Percentiles rank a stretch among this genome's conserved stretches.
phyloP scores from a whole-genome alignment of 1,140 invertebrate species.

The Sipha flava region DNA sequence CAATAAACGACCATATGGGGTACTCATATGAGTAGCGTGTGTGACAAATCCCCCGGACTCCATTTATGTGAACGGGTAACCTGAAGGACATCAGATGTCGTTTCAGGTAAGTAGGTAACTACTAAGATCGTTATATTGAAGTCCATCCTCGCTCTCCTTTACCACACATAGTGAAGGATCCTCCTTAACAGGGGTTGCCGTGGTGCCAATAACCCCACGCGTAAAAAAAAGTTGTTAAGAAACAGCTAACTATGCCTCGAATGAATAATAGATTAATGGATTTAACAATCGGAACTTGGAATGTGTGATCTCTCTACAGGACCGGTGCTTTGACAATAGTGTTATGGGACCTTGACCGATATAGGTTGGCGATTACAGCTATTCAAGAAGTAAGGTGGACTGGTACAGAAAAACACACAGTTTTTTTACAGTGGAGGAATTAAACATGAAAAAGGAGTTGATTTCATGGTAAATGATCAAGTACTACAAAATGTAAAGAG shows the following conservation, averaged over 20 bases:
- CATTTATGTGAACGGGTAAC: not conserved
- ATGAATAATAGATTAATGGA: constrained; percentile 19
- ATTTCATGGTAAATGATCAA: not conserved
- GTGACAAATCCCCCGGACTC: not conserved
- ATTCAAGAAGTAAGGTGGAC: constrained; percentile 30
- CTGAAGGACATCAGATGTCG: not conserved
- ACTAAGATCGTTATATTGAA: not conserved
- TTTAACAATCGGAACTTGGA: constrained; percentile 33
- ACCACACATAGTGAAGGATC: not conserved
- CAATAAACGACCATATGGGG: not conserved
- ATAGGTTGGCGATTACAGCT: constrained; percentile 26
- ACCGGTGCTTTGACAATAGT: constrained; percentile 11
- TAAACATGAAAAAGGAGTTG: not conserved
- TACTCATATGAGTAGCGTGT: not conserved
- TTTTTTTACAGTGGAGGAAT: not conserved
- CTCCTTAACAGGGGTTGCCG: constrained; percentile 7
- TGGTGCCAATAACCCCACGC: constrained; percentile 20
- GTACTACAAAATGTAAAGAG: not conserved
- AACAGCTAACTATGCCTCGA: constrained; percentile 12
- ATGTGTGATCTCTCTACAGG: constrained; percentile 27
- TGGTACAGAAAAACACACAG: not conserved
- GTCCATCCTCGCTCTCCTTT: not conserved
- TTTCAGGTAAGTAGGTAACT: not conserved
- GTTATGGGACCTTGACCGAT: not conserved
- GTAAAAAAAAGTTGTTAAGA: constrained; percentile 32